Evolutionary conservation across 2,888 invertebrate species (phyloP).

Genomic region (Helicoverpa assulta): DNA sequence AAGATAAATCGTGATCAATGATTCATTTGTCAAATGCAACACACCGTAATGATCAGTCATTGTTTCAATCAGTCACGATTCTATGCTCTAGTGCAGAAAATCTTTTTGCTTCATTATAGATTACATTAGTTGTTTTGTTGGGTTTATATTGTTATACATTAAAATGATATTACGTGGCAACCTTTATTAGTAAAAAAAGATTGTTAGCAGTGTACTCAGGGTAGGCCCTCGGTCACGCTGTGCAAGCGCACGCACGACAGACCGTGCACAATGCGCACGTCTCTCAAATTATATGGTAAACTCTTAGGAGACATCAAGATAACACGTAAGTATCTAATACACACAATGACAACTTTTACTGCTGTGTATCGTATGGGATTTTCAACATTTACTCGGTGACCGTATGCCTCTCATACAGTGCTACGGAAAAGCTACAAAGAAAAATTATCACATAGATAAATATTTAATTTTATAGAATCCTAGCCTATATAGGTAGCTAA

Average conservation of each 20-base stretch:
- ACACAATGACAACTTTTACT: neutral
- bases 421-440: no score
- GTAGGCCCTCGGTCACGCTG: constrained; percentile 66
- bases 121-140: neutral
- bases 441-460: no score
- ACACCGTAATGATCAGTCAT: constrained; percentile 49
- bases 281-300: constrained; percentile 59
- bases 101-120: constrained; percentile 36
- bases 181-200: constrained; percentile 39
- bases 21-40: constrained; percentile 58
- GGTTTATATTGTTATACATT: neutral
- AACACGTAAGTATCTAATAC: constrained; percentile 9
- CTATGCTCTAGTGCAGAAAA: constrained; percentile 47
- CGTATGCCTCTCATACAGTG: no score
- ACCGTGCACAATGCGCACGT: constrained; percentile 72
- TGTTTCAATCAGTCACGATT: constrained; percentile 67
- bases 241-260: constrained; percentile 70
- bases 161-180: constrained; percentile 21
- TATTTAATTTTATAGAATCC: no score
- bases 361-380: neutral
- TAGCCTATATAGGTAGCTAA: no score
- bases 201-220: constrained; percentile 49
- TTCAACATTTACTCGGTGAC: neutral
- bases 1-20: constrained; percentile 54
- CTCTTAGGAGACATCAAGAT: constrained; percentile 58